Evolutionary conservation across 2,888 invertebrate species (phyloP).

Genomic region (Pachymerium ferrugineum): DNA sequence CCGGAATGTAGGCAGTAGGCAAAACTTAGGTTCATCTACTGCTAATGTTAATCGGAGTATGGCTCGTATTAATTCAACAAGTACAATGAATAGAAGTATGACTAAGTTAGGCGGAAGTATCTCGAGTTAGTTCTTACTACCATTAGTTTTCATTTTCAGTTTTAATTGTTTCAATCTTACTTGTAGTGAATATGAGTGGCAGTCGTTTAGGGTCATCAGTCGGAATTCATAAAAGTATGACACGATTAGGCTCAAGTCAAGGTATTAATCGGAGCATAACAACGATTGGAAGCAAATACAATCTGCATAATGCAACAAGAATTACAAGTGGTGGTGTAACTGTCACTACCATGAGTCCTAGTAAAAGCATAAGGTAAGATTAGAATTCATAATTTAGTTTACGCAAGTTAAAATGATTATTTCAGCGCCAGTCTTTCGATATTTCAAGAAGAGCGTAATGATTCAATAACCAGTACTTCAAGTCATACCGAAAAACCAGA

Average conservation of each 20-base stretch:
- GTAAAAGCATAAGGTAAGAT: conserved; percentile 42
- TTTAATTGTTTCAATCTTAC: neutral
- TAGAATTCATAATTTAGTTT: neutral
- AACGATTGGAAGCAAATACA: conserved; percentile 39
- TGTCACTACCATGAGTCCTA: conserved; percentile 52
- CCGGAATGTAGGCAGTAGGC: conserved; percentile 51
- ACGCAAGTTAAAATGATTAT: neutral
- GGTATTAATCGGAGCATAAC: conserved; percentile 40
- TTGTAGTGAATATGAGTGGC: conserved; percentile 40
- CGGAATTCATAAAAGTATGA: conserved; percentile 76
- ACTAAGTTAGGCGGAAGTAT: conserved; percentile 55
- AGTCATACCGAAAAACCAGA: conserved; percentile 35
- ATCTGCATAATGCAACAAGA: conserved; percentile 47
- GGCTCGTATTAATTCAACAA: conserved; percentile 32
- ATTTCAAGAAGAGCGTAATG: conserved; percentile 41
- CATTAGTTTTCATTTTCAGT: neutral
- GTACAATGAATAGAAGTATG: conserved; percentile 58
- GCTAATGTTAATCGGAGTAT: conserved; percentile 31
- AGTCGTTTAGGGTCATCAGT: conserved; percentile 53
- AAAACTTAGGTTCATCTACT: conserved; percentile 28
- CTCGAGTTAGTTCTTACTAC: conserved; percentile 34
- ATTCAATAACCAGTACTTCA: conserved; percentile 37
- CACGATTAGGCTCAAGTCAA: conserved; percentile 69
- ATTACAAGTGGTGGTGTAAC: conserved; percentile 56
- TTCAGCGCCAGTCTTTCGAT: conserved; percentile 42